phyloP scores from a whole-genome alignment of 2,797 vertebrate genomes.

The Tolypeutes matacus region DNA sequence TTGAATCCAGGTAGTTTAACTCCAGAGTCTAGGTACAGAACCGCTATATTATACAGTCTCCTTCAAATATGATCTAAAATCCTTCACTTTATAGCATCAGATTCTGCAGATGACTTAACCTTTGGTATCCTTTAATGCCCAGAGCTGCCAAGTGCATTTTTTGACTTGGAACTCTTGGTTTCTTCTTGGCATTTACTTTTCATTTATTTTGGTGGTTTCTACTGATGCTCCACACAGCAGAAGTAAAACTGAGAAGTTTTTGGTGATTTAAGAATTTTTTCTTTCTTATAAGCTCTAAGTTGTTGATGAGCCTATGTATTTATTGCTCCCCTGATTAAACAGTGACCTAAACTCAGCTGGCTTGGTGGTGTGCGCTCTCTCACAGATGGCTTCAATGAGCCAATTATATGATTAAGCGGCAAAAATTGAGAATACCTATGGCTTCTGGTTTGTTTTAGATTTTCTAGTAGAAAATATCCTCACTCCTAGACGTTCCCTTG shows the following conservation, averaged over 20 bases:
- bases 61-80: not conserved
- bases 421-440: conserved; percentile 75
- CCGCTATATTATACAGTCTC: not conserved
- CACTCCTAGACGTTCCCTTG: conserved; percentile 79
- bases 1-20: not conserved
- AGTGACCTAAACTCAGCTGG: not conserved
- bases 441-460: conserved; percentile 83
- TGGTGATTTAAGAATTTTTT: conserved; percentile 1
- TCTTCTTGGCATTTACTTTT: conserved; percentile 54
- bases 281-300: conserved; percentile 8
- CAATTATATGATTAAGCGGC: conserved; percentile 77
- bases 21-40: not conserved
- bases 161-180: not conserved
- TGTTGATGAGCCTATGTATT: conserved; percentile 17
- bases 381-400: conserved; percentile 10
- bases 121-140: not conserved
- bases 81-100: not conserved
- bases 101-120: conserved; percentile 20
- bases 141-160: conserved; percentile 22
- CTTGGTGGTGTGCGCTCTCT: not conserved
- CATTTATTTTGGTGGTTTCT: conserved; percentile 1
- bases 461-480: conserved; percentile 84
- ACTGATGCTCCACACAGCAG: not conserved
- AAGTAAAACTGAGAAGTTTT: conserved; percentile 46
- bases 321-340: not conserved